Base-by-base conservation (phyloP, 2,113 vertebrate species). In the Axis porcinus region DNA sequence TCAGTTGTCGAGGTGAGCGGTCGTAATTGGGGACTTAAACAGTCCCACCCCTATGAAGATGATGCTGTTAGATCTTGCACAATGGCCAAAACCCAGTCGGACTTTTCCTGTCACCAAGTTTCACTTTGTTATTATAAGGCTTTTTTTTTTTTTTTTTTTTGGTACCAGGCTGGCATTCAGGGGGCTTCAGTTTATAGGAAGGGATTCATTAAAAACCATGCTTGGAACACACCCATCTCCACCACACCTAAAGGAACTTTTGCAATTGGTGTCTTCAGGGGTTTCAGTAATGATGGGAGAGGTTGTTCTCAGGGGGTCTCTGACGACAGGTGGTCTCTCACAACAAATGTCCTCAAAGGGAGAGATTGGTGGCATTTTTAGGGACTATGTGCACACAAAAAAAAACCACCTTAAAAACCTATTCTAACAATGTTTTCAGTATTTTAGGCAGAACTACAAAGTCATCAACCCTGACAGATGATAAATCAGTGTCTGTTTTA, bases 391-490 rank as follows among this genome's bases (percentile, higher is more conserved):
- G 91, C 93, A 40, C 93, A 40, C 96, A 97, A 57, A 64, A 58
- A 25, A 36, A 30, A 25, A 16, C 52, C 3, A 2, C 1, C 10
- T 30, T 87, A 79, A 97, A 98, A 97, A 93, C 96, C 94, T 95
- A 86, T 84, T 96, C 98, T 90, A 4, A 55, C 98, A 95, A 92
- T 92, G 95, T 97, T 97, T 98, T 82, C 98, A 97, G 98, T 88
- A 86, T 98, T 97, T 98, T 62, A 97, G 97, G 96, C 96, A 81
- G 98, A 97, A 97, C 76, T 92, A 96, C 98, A 94, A 96, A 98
- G 98, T 98, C 92, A 97, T 97, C 98, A 97, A 43, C 96, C 84
- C 82, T 97, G 98, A 98, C 98, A 98, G 98, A 89, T 97, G 98
- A 98, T 98, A 97, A 98, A 98, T 98, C 98, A 97, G 98, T 83